Conservation (phyloP, 2,797 vertebrate species). For the Monodelphis domestica region DNA sequence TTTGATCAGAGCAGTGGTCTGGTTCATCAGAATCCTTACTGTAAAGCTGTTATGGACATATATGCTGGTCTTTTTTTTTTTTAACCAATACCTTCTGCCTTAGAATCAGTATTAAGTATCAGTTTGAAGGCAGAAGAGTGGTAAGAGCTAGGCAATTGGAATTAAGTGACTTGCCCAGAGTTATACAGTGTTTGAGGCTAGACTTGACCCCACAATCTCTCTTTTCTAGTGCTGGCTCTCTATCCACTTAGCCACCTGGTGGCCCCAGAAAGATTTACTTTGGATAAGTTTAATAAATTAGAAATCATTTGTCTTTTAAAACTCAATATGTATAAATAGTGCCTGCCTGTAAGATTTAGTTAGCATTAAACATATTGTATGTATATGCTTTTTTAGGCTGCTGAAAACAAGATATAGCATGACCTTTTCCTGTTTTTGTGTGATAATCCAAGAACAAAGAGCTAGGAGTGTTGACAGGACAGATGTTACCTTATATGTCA, state of each 20-base stretch:
- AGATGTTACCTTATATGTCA: constrained; percentile 68
- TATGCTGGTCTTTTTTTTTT: too few species aligned
- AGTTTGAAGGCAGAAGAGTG: too few species aligned
- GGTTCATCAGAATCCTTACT: background rate
- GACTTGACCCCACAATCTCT: too few species aligned
- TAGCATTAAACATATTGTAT: background rate
- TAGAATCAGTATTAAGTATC: too few species aligned
- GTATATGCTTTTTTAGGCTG: background rate
- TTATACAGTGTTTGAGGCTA: too few species aligned
- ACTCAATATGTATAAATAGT: background rate
- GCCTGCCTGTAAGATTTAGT: background rate
- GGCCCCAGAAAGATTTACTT: too few species aligned
- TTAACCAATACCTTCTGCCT: too few species aligned
- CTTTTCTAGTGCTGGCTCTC: too few species aligned
- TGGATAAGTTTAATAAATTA: background rate
- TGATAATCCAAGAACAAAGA: constrained; percentile 63
- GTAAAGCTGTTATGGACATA: background rate
- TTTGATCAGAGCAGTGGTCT: background rate
- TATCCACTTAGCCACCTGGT: too few species aligned
- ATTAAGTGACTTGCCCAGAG: too few species aligned
- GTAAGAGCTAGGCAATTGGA: too few species aligned
- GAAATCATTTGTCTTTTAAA: background rate
- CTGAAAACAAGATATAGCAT: background rate
- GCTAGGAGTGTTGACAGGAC: constrained; percentile 42
- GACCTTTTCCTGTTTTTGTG: constrained; percentile 50